Evolutionary conservation across 2,888 invertebrate genomes (phyloP).

Genomic region (Carcina quercana): DNA sequence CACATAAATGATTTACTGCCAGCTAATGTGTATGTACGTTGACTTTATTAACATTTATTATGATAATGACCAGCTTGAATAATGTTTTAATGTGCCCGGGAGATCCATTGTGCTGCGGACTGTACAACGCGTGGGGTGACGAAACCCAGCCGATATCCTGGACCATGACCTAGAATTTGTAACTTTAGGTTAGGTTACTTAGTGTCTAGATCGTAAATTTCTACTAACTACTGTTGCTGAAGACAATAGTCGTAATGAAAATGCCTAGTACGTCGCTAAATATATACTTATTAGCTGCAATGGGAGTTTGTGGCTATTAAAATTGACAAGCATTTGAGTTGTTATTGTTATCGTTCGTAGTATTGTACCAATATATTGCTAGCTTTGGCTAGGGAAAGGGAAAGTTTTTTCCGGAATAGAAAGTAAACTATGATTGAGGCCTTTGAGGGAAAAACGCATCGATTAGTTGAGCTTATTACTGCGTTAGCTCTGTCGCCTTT

Average conservation of each 20-base stretch:
- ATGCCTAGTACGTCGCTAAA: background rate
- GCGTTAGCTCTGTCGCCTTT: background rate
- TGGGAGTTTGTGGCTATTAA: no score
- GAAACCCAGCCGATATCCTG: slow-evolving; percentile 1
- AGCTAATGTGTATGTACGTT: slow-evolving; percentile 58
- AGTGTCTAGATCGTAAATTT: background rate
- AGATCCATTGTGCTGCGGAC: slow-evolving; percentile 22
- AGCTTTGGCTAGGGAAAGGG: no score
- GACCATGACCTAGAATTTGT: slow-evolving; percentile 1
- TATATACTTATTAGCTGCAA: no score
- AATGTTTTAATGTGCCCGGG: slow-evolving; percentile 54
- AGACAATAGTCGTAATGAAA: background rate
- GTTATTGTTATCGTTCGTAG: background rate
- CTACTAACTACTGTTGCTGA: background rate
- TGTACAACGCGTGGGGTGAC: slow-evolving; percentile 7
- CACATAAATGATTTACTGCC: slow-evolving; percentile 51
- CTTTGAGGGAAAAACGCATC: background rate
- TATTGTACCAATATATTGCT: no score
- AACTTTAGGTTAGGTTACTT: no score
- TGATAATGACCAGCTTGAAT: slow-evolving; percentile 54
- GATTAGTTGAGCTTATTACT: background rate
- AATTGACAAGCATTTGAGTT: background rate
- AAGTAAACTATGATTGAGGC: background rate
- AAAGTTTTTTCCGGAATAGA: background rate
- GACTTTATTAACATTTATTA: slow-evolving; percentile 71